A percentile compares a stretch with the other conserved stretches of the same genome.
phyloP scores from a whole-genome alignment of 37 sponge, comb jelly and placozoan genomes.

The Bolinopsis microptera region DNA sequence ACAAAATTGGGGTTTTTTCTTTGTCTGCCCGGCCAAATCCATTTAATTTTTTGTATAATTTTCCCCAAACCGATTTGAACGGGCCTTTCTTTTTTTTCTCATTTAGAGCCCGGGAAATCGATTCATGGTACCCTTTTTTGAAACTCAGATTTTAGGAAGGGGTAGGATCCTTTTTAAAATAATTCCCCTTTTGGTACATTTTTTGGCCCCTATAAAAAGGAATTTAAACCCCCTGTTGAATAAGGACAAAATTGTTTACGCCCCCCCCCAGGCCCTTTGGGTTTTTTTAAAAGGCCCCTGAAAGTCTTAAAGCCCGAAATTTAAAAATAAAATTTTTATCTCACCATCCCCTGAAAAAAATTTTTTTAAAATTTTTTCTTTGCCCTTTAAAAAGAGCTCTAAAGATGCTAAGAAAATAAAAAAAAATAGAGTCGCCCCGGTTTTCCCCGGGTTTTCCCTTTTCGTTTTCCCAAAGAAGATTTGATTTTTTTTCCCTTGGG shows the following conservation, averaged over 20 bases:
- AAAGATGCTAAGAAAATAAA: background rate
- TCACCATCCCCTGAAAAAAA: background rate
- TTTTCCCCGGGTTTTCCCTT: background rate
- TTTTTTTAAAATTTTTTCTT: background rate
- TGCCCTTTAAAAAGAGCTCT: background rate
- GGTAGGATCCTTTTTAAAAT: constrained; percentile 83
- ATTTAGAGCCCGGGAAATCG: background rate
- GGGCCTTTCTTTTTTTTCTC: background rate
- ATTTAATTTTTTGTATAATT: constrained; percentile 92
- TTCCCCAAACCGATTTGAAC: constrained; percentile 73
- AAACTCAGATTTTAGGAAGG: constrained; percentile 68
- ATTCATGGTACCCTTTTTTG: background rate
- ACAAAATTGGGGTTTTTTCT: constrained; percentile 87
- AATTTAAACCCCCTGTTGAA: constrained; percentile 79
- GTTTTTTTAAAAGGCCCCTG: constrained; percentile 73
- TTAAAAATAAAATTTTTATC: background rate
- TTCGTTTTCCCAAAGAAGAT: background rate
- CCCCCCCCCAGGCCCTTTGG: too few species aligned
- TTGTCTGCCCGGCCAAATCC: constrained; percentile 94
- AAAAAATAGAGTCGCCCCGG: background rate
- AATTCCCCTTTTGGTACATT: constrained; percentile 92
- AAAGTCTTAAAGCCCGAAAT: background rate
- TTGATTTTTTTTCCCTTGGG: background rate
- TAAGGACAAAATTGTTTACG: constrained; percentile 80
- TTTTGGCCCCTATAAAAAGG: constrained; percentile 87